These are phyloP conservation scores for Crossaster papposus DNA, from an alignment of 53 echinoderm and acorn worm species.

Conservation along the genomic window DNA sequence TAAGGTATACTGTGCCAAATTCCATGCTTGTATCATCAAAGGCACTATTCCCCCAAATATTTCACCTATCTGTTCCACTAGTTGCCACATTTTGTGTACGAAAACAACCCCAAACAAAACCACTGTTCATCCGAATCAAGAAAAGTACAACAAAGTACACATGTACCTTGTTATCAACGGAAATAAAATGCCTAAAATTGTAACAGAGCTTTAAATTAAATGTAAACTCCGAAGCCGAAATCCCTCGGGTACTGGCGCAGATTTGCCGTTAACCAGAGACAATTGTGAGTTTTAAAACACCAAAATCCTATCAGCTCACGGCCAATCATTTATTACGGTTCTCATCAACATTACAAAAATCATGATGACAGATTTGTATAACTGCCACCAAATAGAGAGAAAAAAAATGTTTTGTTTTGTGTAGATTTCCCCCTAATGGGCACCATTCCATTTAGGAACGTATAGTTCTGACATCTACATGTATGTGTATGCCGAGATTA, in stretches of 20 bases:
- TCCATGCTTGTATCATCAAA: no score
- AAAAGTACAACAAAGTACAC: no score
- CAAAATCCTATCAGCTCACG: not conserved
- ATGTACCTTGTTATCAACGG: not conserved
- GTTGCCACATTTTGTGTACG: no score
- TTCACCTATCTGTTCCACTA: no score
- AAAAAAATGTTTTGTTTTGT: conserved; percentile 15
- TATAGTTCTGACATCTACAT: conserved; percentile 16
- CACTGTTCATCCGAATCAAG: no score
- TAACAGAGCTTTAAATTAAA: not conserved
- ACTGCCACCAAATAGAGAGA: conserved; percentile 9
- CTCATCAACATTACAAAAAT: conserved; percentile 34
- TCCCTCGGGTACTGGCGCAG: not conserved
- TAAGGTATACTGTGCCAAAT: no score
- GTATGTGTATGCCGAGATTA: conserved; percentile 13
- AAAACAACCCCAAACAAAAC: no score
- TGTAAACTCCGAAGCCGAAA: not conserved
- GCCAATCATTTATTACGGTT: conserved; percentile 27
- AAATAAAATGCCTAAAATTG: not conserved
- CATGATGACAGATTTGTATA: not conserved
- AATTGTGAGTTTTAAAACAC: not conserved
- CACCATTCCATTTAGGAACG: conserved; percentile 9
- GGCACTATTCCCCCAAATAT: no score
- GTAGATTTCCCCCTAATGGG: conserved; percentile 17
- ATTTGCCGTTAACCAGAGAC: not conserved